Evolutionary conservation across 2,113 vertebrate genomes (phyloP), one percentile per base, ranked within the genome.

Genomic region (Sylvia atricapilla): DNA sequence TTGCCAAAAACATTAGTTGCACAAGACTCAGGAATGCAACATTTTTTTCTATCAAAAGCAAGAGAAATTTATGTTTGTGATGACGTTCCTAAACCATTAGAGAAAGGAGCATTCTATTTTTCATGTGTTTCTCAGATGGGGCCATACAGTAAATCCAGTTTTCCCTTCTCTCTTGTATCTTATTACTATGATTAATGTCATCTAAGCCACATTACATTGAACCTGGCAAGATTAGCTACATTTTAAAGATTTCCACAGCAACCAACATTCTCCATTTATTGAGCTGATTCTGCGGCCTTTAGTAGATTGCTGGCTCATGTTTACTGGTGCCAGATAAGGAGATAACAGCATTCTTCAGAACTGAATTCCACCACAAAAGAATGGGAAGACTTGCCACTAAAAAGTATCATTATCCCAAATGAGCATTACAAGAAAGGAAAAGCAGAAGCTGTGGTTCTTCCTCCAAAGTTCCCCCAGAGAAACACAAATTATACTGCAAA

Each of bases 191-290:
- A 96, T 95, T 89, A 95, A 97, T 17, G 46, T 91, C 94, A 95
- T 74, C 66, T 72, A 84, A 76, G 80, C 67, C 94, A 93, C n/a
- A 0, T 60, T 91, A 89, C 88, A 95, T 10, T 87, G 83, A 75
- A 96, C 89, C 58, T 93, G 79, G 96, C 79, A 81, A 91, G 89
- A 95, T 87, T 72, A 89, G 53, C 83, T 78, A 64, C 56, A 4
- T 76, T 96, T 95, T 96, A 93, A 94, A 96, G 89, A 95, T 70
- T 91, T 96, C 94, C 91, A 90, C 68, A 92, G 58, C 89, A 97
- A 90, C 19, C 75, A 76, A 53, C 84, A 91, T 90, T 91, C 95
- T 93, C 81, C 93, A 79, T 50, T 69, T 91, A 82, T 60, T 82
- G 87, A 84, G 91, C 62, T 30, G 87, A 88, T 80, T 81, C 84